Conservation (phyloP, 2,113 vertebrate genomes). For the Perognathus longimembris region DNA sequence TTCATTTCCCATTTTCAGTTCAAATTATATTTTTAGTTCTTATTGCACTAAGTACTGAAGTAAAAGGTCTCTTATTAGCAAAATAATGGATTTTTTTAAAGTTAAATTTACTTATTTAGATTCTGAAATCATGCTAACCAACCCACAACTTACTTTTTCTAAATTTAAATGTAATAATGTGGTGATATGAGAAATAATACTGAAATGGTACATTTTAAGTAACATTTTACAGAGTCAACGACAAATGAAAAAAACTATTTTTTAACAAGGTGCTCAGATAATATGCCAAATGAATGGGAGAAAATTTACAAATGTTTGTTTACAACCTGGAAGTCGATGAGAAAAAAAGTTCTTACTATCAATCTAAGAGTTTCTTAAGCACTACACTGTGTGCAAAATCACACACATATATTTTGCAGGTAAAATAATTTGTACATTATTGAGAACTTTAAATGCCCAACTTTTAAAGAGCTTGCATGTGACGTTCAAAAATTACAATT, state of each 20-base stretch:
- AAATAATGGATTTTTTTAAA: conserved; percentile 1
- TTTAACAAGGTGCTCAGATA: background rate
- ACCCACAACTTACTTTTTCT: background rate
- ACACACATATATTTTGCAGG: background rate
- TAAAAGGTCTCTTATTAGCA: background rate
- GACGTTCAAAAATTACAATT: background rate
- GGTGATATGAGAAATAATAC: conserved; percentile 1
- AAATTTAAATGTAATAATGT: background rate
- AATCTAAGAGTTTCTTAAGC: background rate
- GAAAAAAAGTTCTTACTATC: conserved; percentile 2
- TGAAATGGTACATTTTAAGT: conserved; percentile 40
- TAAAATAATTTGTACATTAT: conserved; percentile 36
- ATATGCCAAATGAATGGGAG: background rate
- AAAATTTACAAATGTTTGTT: background rate
- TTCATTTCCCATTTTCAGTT: background rate
- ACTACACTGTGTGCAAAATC: background rate
- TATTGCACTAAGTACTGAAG: conserved; percentile 17
- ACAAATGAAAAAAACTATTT: conserved; percentile 6
- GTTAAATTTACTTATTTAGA: conserved; percentile 23
- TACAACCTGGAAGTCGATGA: background rate
- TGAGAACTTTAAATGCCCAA: background rate
- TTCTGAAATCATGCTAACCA: conserved; percentile 27
- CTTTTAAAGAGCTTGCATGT: background rate
- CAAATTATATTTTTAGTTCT: background rate
- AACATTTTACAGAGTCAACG: background rate